phyloP scores from a whole-genome alignment of 2,888 invertebrate species.

The Pseudeuparius sepicola region DNA sequence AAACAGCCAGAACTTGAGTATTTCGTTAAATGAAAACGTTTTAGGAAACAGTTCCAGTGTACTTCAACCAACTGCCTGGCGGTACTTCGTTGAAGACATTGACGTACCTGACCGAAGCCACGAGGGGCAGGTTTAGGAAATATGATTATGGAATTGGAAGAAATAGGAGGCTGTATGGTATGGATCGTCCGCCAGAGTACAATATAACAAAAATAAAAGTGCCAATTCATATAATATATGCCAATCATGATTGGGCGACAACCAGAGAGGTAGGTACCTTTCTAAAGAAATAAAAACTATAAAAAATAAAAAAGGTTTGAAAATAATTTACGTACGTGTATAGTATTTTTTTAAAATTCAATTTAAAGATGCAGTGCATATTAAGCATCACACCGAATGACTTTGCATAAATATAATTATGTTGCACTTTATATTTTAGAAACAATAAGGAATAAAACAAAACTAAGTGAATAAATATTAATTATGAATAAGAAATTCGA shows the following conservation, averaged over 20 bases:
- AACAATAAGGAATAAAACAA: too few relatives aligned
- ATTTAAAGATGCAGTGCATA: too few relatives aligned
- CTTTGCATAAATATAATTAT: too few relatives aligned
- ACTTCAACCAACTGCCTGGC: constrained; percentile 34
- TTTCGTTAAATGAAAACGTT: constrained; percentile 9
- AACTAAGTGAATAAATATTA: too few relatives aligned
- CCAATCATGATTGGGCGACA: constrained; percentile 52
- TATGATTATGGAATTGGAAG: constrained; percentile 46
- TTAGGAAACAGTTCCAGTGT: constrained; percentile 35
- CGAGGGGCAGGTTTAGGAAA: constrained; percentile 41
- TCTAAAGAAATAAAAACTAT: too few relatives aligned
- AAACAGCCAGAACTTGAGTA: neutral
- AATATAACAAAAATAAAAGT: constrained; percentile 48
- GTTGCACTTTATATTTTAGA: too few relatives aligned
- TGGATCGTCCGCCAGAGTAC: constrained; percentile 46
- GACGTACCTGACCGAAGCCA: constrained; percentile 31
- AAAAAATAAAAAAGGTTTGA: too few relatives aligned
- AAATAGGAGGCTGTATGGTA: constrained; percentile 42
- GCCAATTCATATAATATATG: constrained; percentile 51
- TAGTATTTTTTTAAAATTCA: too few relatives aligned
- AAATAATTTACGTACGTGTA: too few relatives aligned
- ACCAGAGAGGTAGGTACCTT: constrained; percentile 45
- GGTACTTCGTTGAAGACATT: constrained; percentile 33
- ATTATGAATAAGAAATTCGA: too few relatives aligned
- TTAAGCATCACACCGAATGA: too few relatives aligned